Percentiles rank a stretch among this genome's conserved stretches.
phyloP scores from a whole-genome alignment of 1,140 invertebrate species.

The Leptinotarsa undecemlineata region DNA sequence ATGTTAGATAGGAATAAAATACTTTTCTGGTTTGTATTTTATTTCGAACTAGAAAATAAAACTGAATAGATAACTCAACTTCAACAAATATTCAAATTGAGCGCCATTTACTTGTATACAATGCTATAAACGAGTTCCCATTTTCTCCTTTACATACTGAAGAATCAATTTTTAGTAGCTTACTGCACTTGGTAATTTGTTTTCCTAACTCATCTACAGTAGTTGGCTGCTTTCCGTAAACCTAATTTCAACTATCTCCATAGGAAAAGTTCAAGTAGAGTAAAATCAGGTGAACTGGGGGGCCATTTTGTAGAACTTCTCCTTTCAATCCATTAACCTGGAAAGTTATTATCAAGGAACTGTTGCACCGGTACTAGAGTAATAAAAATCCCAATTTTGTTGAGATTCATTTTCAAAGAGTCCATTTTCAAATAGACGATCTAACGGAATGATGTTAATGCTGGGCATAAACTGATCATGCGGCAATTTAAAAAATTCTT shows the following conservation, averaged over 20 bases:
- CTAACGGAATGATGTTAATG: background rate
- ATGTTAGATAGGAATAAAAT: too few species aligned
- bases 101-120: background rate
- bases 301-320: background rate
- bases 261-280: background rate
- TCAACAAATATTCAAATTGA: background rate
- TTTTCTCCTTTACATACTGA: too few species aligned
- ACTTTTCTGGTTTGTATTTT: too few species aligned
- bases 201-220: too few species aligned
- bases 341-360: background rate
- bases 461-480: too few species aligned
- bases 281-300: background rate
- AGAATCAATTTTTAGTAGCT: too few species aligned
- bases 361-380: background rate
- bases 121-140: too few species aligned
- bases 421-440: background rate
- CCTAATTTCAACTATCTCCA: background rate
- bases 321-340: background rate
- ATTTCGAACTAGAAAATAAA: too few species aligned
- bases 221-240: background rate
- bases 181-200: too few species aligned
- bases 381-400: background rate
- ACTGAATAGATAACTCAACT: too few species aligned
- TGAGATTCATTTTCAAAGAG: background rate
- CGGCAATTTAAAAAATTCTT: background rate